These are phyloP conservation scores for Papilio dardanus DNA, from an alignment of 1,140 invertebrate species.

Conservation along the genomic window DNA sequence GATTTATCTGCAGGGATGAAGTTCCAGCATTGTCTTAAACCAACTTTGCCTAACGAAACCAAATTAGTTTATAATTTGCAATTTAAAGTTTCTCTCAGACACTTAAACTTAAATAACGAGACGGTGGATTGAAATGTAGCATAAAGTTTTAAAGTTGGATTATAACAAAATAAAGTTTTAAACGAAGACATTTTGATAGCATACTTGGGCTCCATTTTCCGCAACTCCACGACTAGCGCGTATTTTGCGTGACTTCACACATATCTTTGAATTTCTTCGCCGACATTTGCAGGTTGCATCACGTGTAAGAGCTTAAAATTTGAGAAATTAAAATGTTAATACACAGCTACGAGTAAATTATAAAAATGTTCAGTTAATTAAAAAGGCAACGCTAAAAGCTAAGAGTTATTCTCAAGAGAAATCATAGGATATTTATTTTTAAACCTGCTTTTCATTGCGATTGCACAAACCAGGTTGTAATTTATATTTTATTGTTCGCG, in stretches of 20 bases:
- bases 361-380: slow-evolving; percentile 1
- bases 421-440: neutral
- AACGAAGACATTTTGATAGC: neutral
- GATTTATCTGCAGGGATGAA: neutral
- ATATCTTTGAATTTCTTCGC: no score
- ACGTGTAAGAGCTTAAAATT: no score
- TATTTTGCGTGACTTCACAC: no score
- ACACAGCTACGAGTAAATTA: neutral
- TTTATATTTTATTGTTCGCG: neutral
- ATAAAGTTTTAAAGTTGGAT: slow-evolving; percentile 11
- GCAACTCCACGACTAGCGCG: no score
- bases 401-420: neutral
- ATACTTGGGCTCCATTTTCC: no score
- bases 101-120: slow-evolving; percentile 20
- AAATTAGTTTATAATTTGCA: slow-evolving; percentile 26
- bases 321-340: neutral
- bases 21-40: slow-evolving; percentile 3
- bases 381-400: neutral
- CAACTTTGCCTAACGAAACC: slow-evolving; percentile 8
- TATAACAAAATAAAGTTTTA: neutral
- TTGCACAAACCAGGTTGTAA: neutral
- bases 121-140: slow-evolving; percentile 12
- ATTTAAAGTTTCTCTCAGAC: slow-evolving; percentile 13
- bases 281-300: no score
- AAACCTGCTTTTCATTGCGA: neutral